Evolutionary conservation across 2,113 vertebrate species (phyloP).

Genomic region (Nycticryphes semicollaris): DNA sequence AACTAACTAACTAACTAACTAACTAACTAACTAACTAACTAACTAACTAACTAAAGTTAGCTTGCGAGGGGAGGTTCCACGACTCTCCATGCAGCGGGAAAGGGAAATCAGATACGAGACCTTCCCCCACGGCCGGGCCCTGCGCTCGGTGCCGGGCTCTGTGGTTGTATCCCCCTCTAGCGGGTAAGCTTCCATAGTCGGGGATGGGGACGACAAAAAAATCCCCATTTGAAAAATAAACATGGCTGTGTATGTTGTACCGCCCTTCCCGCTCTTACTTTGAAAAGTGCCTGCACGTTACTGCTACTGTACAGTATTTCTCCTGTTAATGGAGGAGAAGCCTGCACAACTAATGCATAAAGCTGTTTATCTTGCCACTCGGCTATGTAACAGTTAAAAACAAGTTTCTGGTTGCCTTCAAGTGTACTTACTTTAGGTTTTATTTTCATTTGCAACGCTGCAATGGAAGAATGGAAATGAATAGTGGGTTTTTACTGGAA

Average conservation of each 20-base stretch:
- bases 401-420: neutral
- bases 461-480: neutral
- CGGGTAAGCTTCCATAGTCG: neutral
- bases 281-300: accelerated
- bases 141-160: too few species aligned
- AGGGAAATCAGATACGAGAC: too few species aligned
- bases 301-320: accelerated
- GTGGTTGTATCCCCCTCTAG: neutral
- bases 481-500: neutral
- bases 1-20: too few species aligned
- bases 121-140: too few species aligned
- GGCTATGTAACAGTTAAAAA: neutral
- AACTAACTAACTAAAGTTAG: neutral
- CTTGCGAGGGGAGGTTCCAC: too few species aligned
- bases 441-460: neutral
- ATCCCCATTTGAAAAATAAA: accelerated
- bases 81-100: too few species aligned
- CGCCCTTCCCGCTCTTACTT: accelerated
- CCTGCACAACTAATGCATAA: accelerated
- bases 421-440: accelerated
- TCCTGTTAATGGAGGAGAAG: accelerated
- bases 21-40: neutral
- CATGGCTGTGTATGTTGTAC: accelerated
- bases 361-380: accelerated
- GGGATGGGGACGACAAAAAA: neutral